phyloP scores from a whole-genome alignment of 1,140 invertebrate genomes.

The Dufourea novaeangliae region DNA sequence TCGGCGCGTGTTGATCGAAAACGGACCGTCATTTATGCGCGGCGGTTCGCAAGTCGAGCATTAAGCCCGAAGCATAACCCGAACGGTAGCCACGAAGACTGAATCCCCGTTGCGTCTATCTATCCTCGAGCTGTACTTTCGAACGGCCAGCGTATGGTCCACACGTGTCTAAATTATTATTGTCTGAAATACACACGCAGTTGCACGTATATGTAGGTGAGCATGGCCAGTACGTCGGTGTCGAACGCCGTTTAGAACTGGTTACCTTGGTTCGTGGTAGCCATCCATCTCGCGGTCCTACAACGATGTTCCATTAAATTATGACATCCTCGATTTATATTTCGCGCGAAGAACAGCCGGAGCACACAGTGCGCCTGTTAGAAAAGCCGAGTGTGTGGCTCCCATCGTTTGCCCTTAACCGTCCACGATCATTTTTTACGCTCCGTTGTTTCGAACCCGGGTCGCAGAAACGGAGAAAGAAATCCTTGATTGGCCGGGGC shows the following conservation, averaged over 20 bases:
- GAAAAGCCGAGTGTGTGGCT: not conserved
- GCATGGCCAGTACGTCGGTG: slow-evolving; percentile 33
- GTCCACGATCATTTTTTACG: slow-evolving; percentile 12
- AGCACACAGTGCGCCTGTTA: not conserved
- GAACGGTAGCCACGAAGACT: slow-evolving; percentile 51
- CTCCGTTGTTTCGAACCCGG: not conserved
- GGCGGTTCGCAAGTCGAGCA: slow-evolving; percentile 28
- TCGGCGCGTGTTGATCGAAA: slow-evolving; percentile 29
- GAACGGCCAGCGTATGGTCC: slow-evolving; percentile 71
- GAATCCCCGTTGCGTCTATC: slow-evolving; percentile 59
- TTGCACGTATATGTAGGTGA: slow-evolving; percentile 23
- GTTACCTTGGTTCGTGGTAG: slow-evolving; percentile 45
- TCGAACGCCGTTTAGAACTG: slow-evolving; percentile 57
- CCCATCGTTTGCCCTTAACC: not conserved
- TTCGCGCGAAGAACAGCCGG: slow-evolving; percentile 45
- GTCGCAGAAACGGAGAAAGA: not conserved
- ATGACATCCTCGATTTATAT: slow-evolving; percentile 55
- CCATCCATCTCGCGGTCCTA: slow-evolving; percentile 35
- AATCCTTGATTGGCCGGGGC: too few species aligned
- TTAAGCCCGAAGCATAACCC: slow-evolving; percentile 50
- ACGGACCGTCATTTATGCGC: slow-evolving; percentile 24
- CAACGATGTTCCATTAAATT: slow-evolving; percentile 57
- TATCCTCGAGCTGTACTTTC: slow-evolving; percentile 59
- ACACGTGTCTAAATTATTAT: slow-evolving; percentile 78
- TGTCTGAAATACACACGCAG: slow-evolving; percentile 71